Evolutionary conservation across 2,113 vertebrate genomes (phyloP), one percentile per base, ranked within the genome.

Genomic region (Microcebus lehilahytsara): DNA sequence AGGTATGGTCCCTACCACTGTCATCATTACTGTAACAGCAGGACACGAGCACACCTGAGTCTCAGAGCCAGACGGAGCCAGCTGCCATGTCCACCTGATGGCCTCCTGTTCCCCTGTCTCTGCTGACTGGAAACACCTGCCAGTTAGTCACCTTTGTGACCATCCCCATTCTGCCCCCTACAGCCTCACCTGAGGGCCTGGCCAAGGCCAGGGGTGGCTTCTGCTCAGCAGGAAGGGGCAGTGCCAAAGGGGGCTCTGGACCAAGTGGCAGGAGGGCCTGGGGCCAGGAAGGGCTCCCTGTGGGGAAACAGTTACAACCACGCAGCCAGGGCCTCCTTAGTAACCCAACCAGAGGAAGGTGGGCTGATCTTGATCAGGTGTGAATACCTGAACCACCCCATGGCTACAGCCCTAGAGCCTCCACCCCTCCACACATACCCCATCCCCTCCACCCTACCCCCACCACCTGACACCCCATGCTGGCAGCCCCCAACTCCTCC

Each of bases 371-470:
- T 9, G 60, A 25, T 9, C 49, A 53, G 32, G 49, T 20, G 42
- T 30, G 67, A 60, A 20, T 1, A 37, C 58, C 58, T 12, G 42
- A 19, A 27, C 85, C 25, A 20, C 6, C 42, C 69, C 4, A 23
- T 62, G 8, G 2, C 34, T 27, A 19, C 37, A 83, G 37, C 37
- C 78, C 20, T 37, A n/a, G 37, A 91, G 51, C 37, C 6, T 27
- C 53, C 0, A 3, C 30, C 75, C 14, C 5, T 37, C 34, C 25
- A 2, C 23, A 23, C 75, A 19, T n/a, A 11, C 32, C 2, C 23
- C 37, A 3, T 22, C 49, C 75, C 9, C 5, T 37, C 34, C 25
- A 0, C 23, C 34, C 75, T n/a, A n/a, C 27, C 16, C 2, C 23
- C 74, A 66, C 22, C 20, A 46, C 37, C 72, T 46, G 23, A 20